Conservation (phyloP, 2,888 invertebrate genomes). For the Neoitamus cyanurus region DNA sequence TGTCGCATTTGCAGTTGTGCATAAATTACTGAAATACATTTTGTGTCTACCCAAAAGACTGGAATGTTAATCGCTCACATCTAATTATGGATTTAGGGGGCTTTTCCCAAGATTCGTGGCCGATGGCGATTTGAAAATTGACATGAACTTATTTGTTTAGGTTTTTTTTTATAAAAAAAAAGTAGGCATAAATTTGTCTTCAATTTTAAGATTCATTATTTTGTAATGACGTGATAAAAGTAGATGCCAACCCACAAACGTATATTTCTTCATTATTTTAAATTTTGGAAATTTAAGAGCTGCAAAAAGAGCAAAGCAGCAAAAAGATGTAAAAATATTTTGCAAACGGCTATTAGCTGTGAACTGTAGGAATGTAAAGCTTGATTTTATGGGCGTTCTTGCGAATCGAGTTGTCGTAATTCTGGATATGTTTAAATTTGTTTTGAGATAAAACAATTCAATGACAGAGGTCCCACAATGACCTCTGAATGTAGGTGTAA, state of each 20-base stretch:
- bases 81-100: not conserved
- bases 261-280: not conserved
- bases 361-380: not conserved
- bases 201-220: not conserved
- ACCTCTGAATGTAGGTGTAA: not conserved
- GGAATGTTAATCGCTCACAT: not conserved
- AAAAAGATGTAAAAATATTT: not conserved
- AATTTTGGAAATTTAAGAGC: not conserved
- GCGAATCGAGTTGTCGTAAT: not conserved
- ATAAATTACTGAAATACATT: not conserved
- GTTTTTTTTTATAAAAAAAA: not conserved
- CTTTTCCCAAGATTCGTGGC: not conserved
- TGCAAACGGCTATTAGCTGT: not conserved
- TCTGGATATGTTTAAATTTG: not conserved
- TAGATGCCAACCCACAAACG: not conserved
- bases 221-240: not conserved
- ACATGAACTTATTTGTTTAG: not conserved
- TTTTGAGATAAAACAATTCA: not conserved
- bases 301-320: not conserved
- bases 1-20: not conserved
- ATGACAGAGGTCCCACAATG: not conserved
- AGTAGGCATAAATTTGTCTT: not conserved
- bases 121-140: not conserved
- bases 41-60: not conserved
- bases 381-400: not conserved